Conservation (phyloP, 2,888 invertebrate genomes). For the Hypomecis punctinalis region DNA sequence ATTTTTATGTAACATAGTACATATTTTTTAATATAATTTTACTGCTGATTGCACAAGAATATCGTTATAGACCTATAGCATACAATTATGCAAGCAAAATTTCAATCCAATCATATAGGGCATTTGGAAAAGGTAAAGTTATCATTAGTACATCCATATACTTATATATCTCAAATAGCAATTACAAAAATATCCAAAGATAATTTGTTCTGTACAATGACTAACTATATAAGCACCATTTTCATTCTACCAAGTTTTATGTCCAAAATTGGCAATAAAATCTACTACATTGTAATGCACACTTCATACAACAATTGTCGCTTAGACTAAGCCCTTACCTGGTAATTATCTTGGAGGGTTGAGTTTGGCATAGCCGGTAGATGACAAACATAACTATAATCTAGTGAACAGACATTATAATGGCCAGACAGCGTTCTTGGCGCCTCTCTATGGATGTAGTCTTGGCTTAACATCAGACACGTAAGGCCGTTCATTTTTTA, state of each 20-base stretch:
- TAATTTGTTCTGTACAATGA: conserved; percentile 84
- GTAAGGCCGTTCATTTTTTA: conserved; percentile 59
- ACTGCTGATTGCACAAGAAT: conserved; percentile 64
- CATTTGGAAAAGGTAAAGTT: conserved; percentile 25
- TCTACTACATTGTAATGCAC: conserved; percentile 41
- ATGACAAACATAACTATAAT: not conserved
- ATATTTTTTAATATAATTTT: conserved; percentile 41
- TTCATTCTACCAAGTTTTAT: conserved; percentile 68
- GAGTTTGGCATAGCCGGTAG: not conserved
- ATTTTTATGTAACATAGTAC: conserved; percentile 39
- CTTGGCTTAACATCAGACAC: conserved; percentile 55
- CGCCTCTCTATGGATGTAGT: not conserved
- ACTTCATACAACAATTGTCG: conserved; percentile 43
- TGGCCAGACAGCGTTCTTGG: not conserved
- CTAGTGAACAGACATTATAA: not conserved
- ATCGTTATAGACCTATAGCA: conserved; percentile 38
- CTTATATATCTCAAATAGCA: conserved; percentile 53
- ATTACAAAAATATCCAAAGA: conserved; percentile 77
- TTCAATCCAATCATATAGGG: conserved; percentile 28
- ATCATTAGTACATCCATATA: conserved; percentile 36
- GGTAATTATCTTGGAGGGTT: conserved; percentile 3
- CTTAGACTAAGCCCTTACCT: not conserved
- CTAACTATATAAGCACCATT: conserved; percentile 84
- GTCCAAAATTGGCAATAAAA: conserved; percentile 61
- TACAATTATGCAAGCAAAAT: conserved; percentile 38